These are phyloP conservation scores for Procapra przewalskii DNA, from an alignment of 2,113 vertebrate species.

Conservation along the genomic window DNA sequence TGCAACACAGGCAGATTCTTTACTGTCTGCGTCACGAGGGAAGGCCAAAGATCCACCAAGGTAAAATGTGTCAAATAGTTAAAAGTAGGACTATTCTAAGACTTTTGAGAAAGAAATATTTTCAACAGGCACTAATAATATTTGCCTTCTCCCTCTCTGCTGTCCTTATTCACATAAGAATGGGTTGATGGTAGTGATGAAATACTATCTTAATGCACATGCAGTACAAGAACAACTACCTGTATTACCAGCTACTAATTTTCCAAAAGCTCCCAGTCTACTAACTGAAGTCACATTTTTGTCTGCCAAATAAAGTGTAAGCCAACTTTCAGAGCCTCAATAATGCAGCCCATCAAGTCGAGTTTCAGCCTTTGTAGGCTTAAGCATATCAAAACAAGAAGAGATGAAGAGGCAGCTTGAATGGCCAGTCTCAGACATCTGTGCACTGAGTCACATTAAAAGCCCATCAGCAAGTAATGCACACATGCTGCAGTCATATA, in stretches of 20 bases:
- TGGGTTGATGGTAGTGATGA: background rate
- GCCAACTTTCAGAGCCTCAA: background rate
- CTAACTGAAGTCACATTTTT: conserved; percentile 30
- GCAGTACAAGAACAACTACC: background rate
- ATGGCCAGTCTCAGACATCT: conserved; percentile 19
- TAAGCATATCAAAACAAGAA: conserved; percentile 45
- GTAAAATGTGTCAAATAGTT: background rate
- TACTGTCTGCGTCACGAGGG: background rate
- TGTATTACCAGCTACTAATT: background rate
- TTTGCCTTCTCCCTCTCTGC: background rate
- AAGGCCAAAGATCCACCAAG: background rate
- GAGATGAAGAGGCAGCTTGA: conserved; percentile 3
- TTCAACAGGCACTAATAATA: background rate
- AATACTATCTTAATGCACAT: conserved; percentile 23
- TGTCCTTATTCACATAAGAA: conserved; percentile 18
- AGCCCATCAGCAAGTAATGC: background rate
- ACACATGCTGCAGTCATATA: background rate
- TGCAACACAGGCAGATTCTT: background rate
- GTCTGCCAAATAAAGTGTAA: background rate
- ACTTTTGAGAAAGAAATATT: background rate
- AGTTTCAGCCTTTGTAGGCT: background rate
- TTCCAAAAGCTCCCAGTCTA: conserved; percentile 25
- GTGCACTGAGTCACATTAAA: conserved; percentile 59
- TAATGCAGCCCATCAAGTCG: background rate
- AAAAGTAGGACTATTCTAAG: background rate